Evolutionary conservation across 2,888 invertebrate species (phyloP).

Genomic region (Rhimphoctona megacephalus): DNA sequence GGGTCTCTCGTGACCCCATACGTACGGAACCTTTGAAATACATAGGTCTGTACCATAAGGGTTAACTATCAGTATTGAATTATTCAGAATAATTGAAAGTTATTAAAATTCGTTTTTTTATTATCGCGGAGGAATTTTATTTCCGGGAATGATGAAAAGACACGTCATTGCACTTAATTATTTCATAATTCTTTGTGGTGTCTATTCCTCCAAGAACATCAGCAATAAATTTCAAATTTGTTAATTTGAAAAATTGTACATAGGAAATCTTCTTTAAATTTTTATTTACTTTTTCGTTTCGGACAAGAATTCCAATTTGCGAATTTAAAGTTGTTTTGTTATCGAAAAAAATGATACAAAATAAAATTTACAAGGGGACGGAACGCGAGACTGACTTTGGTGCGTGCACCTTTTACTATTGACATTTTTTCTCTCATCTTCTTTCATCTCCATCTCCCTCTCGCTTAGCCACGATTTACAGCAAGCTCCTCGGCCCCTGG

Average conservation of each 20-base stretch:
- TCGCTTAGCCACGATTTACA: constrained; percentile 17
- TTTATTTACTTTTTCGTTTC: not conserved
- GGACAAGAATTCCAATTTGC: not conserved
- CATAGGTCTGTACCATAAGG: too few species aligned
- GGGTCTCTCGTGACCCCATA: too few species aligned
- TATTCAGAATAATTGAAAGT: too few species aligned
- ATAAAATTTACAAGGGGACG: constrained; percentile 41
- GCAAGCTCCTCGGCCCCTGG: constrained; percentile 11
- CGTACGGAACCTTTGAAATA: too few species aligned
- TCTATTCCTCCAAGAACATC: not conserved
- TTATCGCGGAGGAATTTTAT: too few species aligned
- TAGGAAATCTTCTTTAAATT: not conserved
- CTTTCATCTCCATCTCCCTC: not conserved
- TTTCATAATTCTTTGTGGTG: not conserved
- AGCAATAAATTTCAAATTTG: too few species aligned
- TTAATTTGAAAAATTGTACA: not conserved
- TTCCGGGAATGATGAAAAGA: not conserved
- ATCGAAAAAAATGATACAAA: constrained; percentile 44
- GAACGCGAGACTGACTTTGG: constrained; percentile 3
- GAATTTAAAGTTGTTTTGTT: constrained; percentile 41
- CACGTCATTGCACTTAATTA: not conserved
- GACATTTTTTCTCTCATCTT: constrained; percentile 31
- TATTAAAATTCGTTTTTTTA: too few species aligned
- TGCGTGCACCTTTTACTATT: constrained; percentile 24
- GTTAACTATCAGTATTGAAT: not conserved